These are phyloP conservation scores for Eurytoma adleriae DNA, from an alignment of 2,888 invertebrate genomes.

Conservation along the genomic window DNA sequence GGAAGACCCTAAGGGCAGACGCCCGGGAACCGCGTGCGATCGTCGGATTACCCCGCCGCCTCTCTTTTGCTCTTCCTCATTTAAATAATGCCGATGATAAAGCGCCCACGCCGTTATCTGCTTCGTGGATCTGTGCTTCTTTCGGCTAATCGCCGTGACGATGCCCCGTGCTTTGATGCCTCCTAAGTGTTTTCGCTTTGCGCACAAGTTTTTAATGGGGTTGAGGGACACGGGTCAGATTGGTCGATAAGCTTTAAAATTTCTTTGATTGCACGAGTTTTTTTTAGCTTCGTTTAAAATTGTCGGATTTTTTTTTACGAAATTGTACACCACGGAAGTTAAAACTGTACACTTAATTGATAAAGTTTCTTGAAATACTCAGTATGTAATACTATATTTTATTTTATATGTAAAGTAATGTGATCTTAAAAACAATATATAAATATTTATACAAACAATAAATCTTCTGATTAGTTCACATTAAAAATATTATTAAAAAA, in stretches of 20 bases:
- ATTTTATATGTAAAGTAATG: too few relatives aligned
- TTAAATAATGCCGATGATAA: slow-evolving; percentile 73
- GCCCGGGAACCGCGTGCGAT: slow-evolving; percentile 41
- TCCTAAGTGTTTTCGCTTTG: slow-evolving; percentile 20
- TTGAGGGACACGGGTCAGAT: slow-evolving; percentile 3
- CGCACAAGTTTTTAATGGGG: slow-evolving; percentile 41
- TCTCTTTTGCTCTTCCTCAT: slow-evolving; percentile 66
- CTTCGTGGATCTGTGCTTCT: slow-evolving; percentile 44
- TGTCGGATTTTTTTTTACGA: not conserved
- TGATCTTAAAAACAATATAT: too few relatives aligned
- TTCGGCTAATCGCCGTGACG: not conserved
- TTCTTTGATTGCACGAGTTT: slow-evolving; percentile 18
- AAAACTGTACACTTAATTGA: too few relatives aligned
- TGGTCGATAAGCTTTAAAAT: slow-evolving; percentile 15
- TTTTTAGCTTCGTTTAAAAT: slow-evolving; percentile 8
- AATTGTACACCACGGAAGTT: too few relatives aligned
- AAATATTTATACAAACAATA: too few relatives aligned
- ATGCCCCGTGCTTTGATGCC: slow-evolving; percentile 19
- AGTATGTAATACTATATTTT: too few relatives aligned
- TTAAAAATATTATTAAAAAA: too few relatives aligned
- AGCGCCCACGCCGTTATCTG: slow-evolving; percentile 59
- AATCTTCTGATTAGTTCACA: too few relatives aligned
- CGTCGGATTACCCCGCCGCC: slow-evolving; percentile 31
- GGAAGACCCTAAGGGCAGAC: slow-evolving; percentile 9
- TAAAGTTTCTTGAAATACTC: too few relatives aligned